A percentile compares a stretch with the other conserved stretches of the same genome.
phyloP scores from a whole-genome alignment of 1,140 invertebrate genomes.

The Rhopalosiphum maidis region DNA sequence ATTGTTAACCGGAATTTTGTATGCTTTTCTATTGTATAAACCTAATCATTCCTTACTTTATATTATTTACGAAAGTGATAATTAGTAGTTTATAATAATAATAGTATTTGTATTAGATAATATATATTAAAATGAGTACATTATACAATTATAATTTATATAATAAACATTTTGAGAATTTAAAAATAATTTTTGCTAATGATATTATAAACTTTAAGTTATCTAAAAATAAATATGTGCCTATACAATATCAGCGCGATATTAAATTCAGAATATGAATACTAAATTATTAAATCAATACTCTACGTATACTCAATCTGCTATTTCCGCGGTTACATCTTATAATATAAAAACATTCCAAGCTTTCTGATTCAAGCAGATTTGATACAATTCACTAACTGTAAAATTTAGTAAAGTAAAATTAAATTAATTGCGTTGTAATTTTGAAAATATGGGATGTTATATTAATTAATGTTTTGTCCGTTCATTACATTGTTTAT shows the following conservation, averaged over 20 bases:
- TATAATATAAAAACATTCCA: not conserved
- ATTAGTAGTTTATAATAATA: no score
- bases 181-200: not conserved
- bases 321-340: not conserved
- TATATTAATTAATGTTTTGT: not conserved
- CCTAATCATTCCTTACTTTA: not conserved
- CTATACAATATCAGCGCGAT: not conserved
- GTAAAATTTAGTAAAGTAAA: not conserved
- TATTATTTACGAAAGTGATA: no score
- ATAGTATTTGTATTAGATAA: no score
- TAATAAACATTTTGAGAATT: not conserved
- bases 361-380: not conserved
- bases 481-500: not conserved
- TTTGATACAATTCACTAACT: not conserved
- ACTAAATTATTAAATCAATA: slow-evolving; percentile 17
- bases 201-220: not conserved
- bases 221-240: not conserved
- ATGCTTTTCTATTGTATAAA: no score
- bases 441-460: not conserved
- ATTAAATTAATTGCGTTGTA: not conserved
- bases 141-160: not conserved
- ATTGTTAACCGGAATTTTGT: no score
- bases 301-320: not conserved
- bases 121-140: not conserved
- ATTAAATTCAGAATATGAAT: not conserved